Evolutionary conservation across 2,888 invertebrate species (phyloP), one percentile per base, ranked within the genome.

Genomic region (Cataglyphis cursor): DNA sequence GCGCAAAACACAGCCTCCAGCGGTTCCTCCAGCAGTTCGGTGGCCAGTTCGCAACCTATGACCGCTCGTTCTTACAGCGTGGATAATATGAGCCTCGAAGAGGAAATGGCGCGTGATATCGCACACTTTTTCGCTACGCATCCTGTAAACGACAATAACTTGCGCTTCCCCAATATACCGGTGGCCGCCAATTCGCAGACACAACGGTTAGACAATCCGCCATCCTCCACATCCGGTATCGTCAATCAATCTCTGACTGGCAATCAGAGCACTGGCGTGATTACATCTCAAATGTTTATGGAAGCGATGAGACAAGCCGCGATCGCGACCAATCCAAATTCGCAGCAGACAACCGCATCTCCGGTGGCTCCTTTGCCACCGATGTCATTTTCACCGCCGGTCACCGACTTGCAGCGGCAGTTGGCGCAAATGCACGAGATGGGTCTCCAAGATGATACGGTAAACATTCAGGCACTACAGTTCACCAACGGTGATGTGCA

Each of bases 391-490:
- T 66, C 90, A 51, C 89, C 93, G 0, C 92, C 90, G 74, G 76
- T 89, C 3, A 81, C 91, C 2, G 91, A 94, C 83, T 85, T 94
- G n/a, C 93, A 89, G 84, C 88, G 96, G 1, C 97, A 97, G 91
- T 95, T 98, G 86, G 96, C 96, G 75, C 97, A 97, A 92, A 98
- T 99, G 98, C 96, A 97, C 88, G 99, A 99, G 94, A 97, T 99
- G 96, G 99, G 99, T 0, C 96, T 99, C 28, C 95, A 96, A 38
- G 97, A 99, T 95, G 98, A 98, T 92, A 96, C 96, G 3, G 95
- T 97, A 74, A 99, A 99, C 93, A 95, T 98, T n/a, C 97, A 98
- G 89, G 99, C 98, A 3, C 95, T 99, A 59, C 96, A 97, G 87
- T 96, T 97, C 78, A 97, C 97, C 68, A 96, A 96, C 89, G 99